Percentiles rank a stretch among this genome's conserved stretches.
phyloP scores from a whole-genome alignment of 2,113 vertebrate genomes.

The Maylandia zebra region DNA sequence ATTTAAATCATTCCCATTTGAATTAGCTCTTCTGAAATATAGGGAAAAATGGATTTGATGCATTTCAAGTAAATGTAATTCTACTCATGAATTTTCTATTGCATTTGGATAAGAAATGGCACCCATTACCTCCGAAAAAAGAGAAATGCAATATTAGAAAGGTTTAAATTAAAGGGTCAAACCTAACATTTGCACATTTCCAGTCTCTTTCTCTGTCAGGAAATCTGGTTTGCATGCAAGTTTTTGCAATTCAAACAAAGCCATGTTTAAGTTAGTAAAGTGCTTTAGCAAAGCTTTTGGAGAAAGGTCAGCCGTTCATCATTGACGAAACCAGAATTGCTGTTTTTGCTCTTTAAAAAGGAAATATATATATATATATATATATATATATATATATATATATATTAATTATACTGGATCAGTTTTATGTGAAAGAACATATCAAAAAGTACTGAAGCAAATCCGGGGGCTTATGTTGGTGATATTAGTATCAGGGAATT shows the following conservation, averaged over 20 bases:
- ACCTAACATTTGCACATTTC: not conserved
- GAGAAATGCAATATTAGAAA: not conserved
- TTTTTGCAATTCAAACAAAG: not conserved
- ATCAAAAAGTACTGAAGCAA: not conserved
- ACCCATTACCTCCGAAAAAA: not conserved
- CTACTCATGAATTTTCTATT: not conserved
- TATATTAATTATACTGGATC: not conserved
- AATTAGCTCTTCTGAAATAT: not conserved
- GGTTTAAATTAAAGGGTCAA: not conserved
- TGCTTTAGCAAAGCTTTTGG: not conserved
- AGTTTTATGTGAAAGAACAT: not conserved
- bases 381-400: too few species aligned
- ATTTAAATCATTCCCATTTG: constrained; percentile 8
- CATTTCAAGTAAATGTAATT: constrained; percentile 25
- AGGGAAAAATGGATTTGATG: not conserved
- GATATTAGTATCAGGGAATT: not conserved
- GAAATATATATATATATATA: not conserved
- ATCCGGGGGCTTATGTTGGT: not conserved
- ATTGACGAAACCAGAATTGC: not conserved
- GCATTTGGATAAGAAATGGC: not conserved
- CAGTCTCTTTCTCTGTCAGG: not conserved
- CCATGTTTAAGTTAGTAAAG: not conserved
- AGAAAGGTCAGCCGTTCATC: not conserved
- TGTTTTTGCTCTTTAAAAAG: not conserved
- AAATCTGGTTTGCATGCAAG: not conserved